Evolutionary conservation across 2,113 vertebrate species (phyloP).

Genomic region (Sinocyclocheilus anshuiensis): DNA sequence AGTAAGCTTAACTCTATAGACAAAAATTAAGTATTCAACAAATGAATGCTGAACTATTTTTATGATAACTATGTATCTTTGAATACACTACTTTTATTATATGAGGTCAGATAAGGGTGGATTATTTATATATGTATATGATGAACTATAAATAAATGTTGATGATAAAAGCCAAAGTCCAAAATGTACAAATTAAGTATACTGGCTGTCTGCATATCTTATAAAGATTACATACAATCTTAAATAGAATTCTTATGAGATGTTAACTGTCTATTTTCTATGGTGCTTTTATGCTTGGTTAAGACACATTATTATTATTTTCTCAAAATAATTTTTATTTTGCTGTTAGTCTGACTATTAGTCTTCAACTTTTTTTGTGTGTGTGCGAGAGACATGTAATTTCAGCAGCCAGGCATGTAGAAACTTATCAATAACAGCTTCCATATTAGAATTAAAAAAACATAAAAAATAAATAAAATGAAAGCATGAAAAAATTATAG

Average conservation of each 20-base stretch:
- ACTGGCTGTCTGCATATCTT: background rate
- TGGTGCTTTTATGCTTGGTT: background rate
- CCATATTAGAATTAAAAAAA: background rate
- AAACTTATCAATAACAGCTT: background rate
- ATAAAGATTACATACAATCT: background rate
- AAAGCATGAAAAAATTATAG: background rate
- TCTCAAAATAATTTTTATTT: background rate
- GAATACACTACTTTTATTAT: no score
- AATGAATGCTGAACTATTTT: background rate
- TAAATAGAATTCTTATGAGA: background rate
- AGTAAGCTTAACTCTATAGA: background rate
- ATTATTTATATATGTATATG: background rate
- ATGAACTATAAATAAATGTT: background rate
- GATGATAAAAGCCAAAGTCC: background rate
- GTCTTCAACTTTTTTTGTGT: background rate
- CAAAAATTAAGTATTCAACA: background rate
- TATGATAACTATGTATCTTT: background rate
- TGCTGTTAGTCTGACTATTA: background rate
- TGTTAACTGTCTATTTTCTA: background rate
- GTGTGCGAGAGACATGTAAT: background rate
- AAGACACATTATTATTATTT: background rate
- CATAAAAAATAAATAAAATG: background rate
- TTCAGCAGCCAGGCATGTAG: background rate
- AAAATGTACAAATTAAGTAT: background rate
- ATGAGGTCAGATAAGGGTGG: no score